Conservation (phyloP, 2,888 invertebrate species). For the Tenodera sinensis region DNA sequence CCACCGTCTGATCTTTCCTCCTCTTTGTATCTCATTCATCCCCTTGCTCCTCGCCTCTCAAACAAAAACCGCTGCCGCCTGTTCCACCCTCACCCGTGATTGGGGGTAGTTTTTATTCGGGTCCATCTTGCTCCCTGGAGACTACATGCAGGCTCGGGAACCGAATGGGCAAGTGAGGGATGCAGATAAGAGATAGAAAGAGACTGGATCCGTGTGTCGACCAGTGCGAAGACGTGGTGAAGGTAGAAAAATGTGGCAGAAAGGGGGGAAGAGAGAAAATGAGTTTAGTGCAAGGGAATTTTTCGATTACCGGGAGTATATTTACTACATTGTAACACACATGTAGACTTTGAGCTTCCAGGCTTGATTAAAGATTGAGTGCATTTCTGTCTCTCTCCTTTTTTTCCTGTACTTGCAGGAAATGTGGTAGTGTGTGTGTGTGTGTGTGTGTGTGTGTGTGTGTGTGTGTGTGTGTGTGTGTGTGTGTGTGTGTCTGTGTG, state of each 20-base stretch:
- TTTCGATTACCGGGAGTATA: background rate
- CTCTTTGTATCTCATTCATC: conserved; percentile 11
- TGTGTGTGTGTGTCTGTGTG: background rate
- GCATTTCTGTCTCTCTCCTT: background rate
- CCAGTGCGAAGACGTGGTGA: background rate
- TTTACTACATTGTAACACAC: background rate
- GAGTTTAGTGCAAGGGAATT: background rate
- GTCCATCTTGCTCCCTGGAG: conserved; percentile 19
- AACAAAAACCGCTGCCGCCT: conserved; percentile 16
- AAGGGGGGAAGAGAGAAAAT: background rate
- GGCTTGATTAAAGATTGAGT: background rate
- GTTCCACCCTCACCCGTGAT: conserved; percentile 5
- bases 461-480: no score
- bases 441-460: no score
- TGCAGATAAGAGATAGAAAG: background rate
- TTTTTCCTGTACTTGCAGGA: background rate
- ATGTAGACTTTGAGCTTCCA: background rate
- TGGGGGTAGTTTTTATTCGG: conserved; percentile 22
- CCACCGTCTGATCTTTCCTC: background rate
- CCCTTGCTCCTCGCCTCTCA: conserved; percentile 1
- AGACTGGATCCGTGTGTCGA: background rate
- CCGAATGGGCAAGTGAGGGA: background rate
- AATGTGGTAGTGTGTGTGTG: background rate
- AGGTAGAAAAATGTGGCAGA: background rate
- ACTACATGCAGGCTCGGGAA: background rate